Evolutionary conservation across 92 coral and sea anemone species (phyloP).

Genomic region (Bergia puertoricense): DNA sequence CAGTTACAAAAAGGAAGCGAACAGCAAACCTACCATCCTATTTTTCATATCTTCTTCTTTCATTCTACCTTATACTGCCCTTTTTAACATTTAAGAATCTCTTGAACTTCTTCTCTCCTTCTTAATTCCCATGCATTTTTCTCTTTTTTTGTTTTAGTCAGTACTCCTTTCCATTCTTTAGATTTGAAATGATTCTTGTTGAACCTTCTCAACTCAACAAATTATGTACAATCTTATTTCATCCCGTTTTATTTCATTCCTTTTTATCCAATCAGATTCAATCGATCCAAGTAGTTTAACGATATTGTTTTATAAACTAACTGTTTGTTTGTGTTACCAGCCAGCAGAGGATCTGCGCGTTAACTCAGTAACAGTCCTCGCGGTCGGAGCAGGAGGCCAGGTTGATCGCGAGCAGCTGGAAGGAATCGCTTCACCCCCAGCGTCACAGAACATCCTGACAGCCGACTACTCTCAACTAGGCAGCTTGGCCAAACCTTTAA

Average conservation of each 20-base stretch:
- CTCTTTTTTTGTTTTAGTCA: too few species aligned
- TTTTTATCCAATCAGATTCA: background rate
- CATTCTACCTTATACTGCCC: too few species aligned
- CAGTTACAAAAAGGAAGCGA: too few species aligned
- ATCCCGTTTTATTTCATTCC: background rate
- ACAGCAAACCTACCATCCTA: too few species aligned
- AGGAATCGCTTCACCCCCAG: conserved; percentile 69
- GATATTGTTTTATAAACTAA: background rate
- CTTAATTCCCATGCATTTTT: too few species aligned
- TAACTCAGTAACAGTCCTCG: conserved; percentile 65
- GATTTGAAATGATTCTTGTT: background rate
- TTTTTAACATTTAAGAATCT: too few species aligned
- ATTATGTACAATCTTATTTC: background rate
- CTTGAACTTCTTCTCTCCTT: background rate
- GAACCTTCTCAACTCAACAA: background rate
- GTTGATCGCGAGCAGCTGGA: conserved; percentile 65
- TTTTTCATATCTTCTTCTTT: too few species aligned
- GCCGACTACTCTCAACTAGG: conserved; percentile 46
- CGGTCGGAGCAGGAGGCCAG: conserved; percentile 71
- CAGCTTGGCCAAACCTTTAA: conserved; percentile 49
- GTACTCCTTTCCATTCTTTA: background rate
- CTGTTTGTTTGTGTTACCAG: conserved; percentile 13
- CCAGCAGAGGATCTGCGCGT: conserved; percentile 62
- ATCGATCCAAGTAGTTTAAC: background rate
- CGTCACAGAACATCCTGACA: conserved; percentile 55